Base-by-base conservation (phyloP, 2,888 invertebrate species). In the Disparrhopalites patrizii region DNA sequence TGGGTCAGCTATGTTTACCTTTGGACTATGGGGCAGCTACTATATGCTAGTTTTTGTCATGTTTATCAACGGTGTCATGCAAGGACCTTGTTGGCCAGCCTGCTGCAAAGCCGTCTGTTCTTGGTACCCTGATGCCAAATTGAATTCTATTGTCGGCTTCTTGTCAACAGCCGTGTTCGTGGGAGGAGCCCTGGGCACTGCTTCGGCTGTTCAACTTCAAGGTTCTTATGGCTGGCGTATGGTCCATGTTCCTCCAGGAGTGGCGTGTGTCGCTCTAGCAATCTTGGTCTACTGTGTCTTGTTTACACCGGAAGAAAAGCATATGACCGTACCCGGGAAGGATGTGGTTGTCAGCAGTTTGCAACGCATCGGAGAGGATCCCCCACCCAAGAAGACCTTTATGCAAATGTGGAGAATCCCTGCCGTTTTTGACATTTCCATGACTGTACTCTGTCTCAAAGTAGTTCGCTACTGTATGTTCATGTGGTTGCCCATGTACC, bases 401-500 rank as follows among this genome's bases (percentile, higher is more conserved):
- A 70, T 76, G 23, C 76, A 78, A 62, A 69, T 81, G 33, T 79
- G 79, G 79, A 76, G 75, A 68, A 76, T 81, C 31, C 77, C 76
- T 5, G 78, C 78, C 70, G 77, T 82, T 13, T 75, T 78, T 8
- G 81, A 81, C 69, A 77, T 81, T 15, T 78, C 81, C 4, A 61
- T 80, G 38, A 78, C 80, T 23, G 79, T 81, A 68, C 78, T 82
- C 60, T 81, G 80, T 74, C 72, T 81, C 18, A 82, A 82, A 75
- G 76, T 80, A 27, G 81, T 81, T 10, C 78, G 82, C 18, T 82
- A 81, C 73, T 57, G 56, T 27, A 43, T 60, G 47, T 47, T 81
- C 80, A 75, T 79, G 81, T 77, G 82, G 82, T 81, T 76, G 81
- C 28, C 82, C 81, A 2, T 77, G 81, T 81, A 79, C 70, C 75